Evolutionary conservation across 2,888 invertebrate genomes (phyloP).

Genomic region (Andrena minutula): DNA sequence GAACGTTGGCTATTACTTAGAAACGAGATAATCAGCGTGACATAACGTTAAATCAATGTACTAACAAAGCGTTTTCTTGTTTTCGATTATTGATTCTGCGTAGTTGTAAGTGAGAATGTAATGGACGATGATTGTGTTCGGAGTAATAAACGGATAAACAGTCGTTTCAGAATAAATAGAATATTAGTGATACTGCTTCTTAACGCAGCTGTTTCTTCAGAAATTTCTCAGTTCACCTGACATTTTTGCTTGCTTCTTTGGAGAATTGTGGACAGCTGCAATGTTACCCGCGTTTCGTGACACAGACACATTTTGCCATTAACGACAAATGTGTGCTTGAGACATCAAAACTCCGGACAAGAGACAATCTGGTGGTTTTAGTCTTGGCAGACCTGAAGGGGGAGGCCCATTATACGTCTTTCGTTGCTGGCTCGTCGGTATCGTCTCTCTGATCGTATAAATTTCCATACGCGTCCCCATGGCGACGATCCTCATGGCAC

Average conservation of each 20-base stretch:
- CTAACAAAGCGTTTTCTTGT: not conserved
- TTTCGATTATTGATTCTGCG: constrained; percentile 3
- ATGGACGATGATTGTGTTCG: not conserved
- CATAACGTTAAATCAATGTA: constrained; percentile 1
- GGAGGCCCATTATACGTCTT: constrained; percentile 68
- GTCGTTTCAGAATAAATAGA: not conserved
- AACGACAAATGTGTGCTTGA: constrained; percentile 75
- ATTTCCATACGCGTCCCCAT: constrained; percentile 79
- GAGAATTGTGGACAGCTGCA: too few species aligned
- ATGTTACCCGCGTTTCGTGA: not conserved
- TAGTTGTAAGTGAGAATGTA: not conserved
- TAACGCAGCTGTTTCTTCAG: too few species aligned
- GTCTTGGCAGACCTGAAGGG: constrained; percentile 49
- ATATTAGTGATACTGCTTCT: too few species aligned
- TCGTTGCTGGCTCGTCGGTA: constrained; percentile 67
- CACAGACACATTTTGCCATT: constrained; percentile 26
- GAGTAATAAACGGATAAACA: not conserved
- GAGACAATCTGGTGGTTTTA: constrained; percentile 61
- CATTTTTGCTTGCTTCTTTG: too few species aligned
- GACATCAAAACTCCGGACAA: constrained; percentile 76
- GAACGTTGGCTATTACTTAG: not conserved
- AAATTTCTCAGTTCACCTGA: too few species aligned
- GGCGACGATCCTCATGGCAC: constrained; percentile 72
- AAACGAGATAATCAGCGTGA: constrained; percentile 3
- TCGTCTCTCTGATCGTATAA: constrained; percentile 80